Percentiles rank a stretch among this genome's conserved stretches.
Conservation (phyloP, 2,888 invertebrate species). For the Acleris emargana region DNA sequence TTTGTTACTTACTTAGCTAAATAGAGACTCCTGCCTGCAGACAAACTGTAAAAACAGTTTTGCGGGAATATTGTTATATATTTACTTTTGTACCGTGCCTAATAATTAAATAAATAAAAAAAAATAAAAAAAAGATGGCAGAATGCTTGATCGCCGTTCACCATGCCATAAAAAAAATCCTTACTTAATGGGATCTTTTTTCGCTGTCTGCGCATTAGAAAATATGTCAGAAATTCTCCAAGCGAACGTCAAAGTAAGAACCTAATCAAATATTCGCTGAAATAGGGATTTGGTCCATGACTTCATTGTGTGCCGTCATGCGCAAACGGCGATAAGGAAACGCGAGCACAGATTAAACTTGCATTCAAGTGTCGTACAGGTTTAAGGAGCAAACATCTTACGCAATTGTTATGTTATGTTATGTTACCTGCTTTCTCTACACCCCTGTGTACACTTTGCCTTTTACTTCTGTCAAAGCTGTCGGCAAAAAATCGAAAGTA, state of each 20-base stretch:
- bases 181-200: too few relatives aligned
- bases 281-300: constrained; percentile 54
- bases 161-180: too few relatives aligned
- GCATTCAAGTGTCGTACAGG: constrained; percentile 26
- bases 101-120: too few relatives aligned
- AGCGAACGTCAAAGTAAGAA: background rate
- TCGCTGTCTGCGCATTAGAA: background rate
- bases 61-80: too few relatives aligned
- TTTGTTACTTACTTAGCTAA: too few relatives aligned
- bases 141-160: too few relatives aligned
- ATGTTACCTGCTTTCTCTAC: constrained; percentile 52
- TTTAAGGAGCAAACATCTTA: constrained; percentile 51
- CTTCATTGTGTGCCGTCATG: constrained; percentile 57
- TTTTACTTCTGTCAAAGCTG: constrained; percentile 54
- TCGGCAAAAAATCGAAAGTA: constrained; percentile 40
- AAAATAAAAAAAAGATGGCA: too few relatives aligned
- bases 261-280: constrained; percentile 36
- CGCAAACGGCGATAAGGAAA: constrained; percentile 47
- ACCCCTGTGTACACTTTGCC: constrained; percentile 49
- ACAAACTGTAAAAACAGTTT: too few relatives aligned
- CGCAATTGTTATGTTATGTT: constrained; percentile 43
- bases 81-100: too few relatives aligned
- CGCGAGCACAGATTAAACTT: constrained; percentile 19
- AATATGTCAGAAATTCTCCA: constrained; percentile 1
- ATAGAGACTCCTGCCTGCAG: too few relatives aligned